phyloP scores from a whole-genome alignment of 2,888 invertebrate species.

The Capitulum mitella region DNA sequence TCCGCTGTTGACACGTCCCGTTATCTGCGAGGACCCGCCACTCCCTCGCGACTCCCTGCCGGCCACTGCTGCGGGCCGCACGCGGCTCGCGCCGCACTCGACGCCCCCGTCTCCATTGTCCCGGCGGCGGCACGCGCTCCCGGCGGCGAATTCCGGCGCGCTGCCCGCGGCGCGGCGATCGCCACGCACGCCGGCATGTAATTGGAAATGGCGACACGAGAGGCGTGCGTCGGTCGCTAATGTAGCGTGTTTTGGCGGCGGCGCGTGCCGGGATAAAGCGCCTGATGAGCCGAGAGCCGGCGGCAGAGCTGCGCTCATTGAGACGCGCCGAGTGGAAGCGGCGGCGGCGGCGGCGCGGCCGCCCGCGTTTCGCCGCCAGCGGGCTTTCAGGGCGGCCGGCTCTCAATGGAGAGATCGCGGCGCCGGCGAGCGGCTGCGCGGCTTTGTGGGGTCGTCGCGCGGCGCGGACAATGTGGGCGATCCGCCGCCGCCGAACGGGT shows the following conservation, averaged over 20 bases:
- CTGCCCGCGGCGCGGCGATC: neutral
- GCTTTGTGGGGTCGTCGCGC: neutral
- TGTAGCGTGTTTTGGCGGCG: constrained; percentile 16
- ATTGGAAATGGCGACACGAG: neutral
- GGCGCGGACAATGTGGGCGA: neutral
- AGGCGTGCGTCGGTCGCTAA: neutral
- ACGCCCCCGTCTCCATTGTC: neutral
- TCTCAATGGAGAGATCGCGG: neutral
- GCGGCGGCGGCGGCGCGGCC: neutral
- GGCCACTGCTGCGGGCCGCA: neutral
- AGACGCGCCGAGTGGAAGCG: neutral
- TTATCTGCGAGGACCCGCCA: neutral
- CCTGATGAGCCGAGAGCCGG: neutral
- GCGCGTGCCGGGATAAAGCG: neutral
- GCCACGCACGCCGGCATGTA: neutral
- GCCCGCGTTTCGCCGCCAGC: neutral
- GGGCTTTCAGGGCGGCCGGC: neutral
- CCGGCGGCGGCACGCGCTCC: neutral
- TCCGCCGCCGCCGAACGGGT: neutral
- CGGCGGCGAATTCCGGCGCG: neutral
- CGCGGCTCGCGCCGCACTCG: neutral
- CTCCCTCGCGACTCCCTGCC: neutral
- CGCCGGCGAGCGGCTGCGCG: neutral
- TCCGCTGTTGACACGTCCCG: too few species aligned
- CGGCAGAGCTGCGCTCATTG: neutral